Evolutionary conservation across 2,888 invertebrate species (phyloP), one percentile per base, ranked within the genome.

Genomic region (Drosophila meridionalis): DNA sequence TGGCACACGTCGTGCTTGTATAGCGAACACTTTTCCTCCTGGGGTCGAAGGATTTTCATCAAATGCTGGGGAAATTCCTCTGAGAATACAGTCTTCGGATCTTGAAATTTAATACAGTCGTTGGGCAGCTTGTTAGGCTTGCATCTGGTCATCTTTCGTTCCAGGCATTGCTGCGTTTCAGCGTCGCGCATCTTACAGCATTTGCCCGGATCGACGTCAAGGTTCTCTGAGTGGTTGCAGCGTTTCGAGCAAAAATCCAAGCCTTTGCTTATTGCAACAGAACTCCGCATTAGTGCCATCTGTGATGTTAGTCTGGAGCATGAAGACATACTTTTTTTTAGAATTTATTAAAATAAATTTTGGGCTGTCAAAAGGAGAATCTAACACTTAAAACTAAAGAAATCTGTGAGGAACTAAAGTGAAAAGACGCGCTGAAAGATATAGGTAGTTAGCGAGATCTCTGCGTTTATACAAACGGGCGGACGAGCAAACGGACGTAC

Each of bases 221-320:
- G 75, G 34, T 56, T 78, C 12, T 71, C 60, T 69, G 86, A 73
- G 20, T 78, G 45, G 38, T 66, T 69, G 6, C 30, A 5, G 3
- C 57, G 34, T 1, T 14, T 42, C 0, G 40, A 32, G 7, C 9
- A 20, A 5, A 32, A 0, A 3, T 1, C 0, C 9, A 47, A 28
- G 0, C 2, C 6, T 11, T 32, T 55, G 4, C n/a, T 6, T 0
- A 55, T 28, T 8, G n/a, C 4, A 8, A 3, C 2, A 6, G 42
- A 9, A 5, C 36, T n/a, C 6, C 40, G 52, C 40, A 14, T 12
- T 14, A 50, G 36, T 0, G 20, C 20, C 20, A 58, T 0, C 3
- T 40, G 38, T 36, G 62, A n/a, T 40, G 26, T 12, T 8, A 60
- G 34, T 2, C 11, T 28, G 5, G 50, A 32, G 12, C 11, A 28